Evolutionary conservation across 2,797 vertebrate genomes (phyloP).

Genomic region (Pitangus sulphuratus): DNA sequence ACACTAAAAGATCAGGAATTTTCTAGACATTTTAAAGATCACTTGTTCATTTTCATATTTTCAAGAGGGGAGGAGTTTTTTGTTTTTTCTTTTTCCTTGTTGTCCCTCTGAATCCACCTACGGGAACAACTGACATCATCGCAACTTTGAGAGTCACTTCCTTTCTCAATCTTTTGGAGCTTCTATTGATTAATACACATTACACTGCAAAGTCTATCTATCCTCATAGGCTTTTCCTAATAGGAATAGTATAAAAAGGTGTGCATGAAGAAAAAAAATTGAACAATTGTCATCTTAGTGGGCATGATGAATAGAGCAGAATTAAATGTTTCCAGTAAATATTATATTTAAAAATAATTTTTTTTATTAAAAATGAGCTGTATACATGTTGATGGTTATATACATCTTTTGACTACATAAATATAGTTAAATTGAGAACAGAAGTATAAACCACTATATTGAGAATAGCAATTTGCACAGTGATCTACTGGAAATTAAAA

Average conservation of each 20-base stretch:
- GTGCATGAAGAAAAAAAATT: background rate
- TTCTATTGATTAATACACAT: background rate
- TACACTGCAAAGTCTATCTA: background rate
- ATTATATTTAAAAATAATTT: background rate
- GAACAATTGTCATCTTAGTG: rapidly evolving
- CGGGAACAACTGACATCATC: background rate
- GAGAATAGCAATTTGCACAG: background rate
- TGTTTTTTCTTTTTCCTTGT: background rate
- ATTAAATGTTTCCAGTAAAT: background rate
- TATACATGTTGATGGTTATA: background rate
- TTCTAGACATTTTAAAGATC: background rate
- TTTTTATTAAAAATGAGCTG: background rate
- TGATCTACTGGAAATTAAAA: background rate
- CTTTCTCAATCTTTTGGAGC: background rate
- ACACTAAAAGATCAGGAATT: background rate
- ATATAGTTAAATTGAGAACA: background rate
- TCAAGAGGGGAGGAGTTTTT: rapidly evolving
- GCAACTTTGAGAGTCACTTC: background rate
- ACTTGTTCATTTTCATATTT: background rate
- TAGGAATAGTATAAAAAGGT: background rate
- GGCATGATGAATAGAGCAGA: rapidly evolving
- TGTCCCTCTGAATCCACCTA: background rate
- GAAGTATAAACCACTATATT: background rate
- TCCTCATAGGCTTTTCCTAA: background rate
- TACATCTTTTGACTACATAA: background rate